Conservation (phyloP, 2,797 vertebrate genomes). For the Sebastes flavidus region DNA sequence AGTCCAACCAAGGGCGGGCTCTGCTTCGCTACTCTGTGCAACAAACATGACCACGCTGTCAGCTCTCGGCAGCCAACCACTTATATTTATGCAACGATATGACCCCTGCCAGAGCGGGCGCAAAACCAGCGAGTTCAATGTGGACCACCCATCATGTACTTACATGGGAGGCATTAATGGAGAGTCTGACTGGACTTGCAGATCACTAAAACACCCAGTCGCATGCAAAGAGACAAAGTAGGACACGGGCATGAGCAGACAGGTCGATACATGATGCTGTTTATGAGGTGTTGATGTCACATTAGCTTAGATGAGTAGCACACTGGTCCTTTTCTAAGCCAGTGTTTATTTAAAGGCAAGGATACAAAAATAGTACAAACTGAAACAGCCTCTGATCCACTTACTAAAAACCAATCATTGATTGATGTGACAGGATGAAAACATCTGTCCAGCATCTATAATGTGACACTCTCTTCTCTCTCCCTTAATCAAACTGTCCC, state of each 20-base stretch:
- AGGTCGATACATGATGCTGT: slow-evolving; percentile 21
- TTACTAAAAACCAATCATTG: slow-evolving; percentile 7
- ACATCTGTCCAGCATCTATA: slow-evolving; percentile 32
- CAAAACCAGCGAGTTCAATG: slow-evolving; percentile 15
- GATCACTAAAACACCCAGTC: slow-evolving; percentile 28
- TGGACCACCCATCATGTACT: slow-evolving; percentile 27
- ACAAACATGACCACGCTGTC: slow-evolving; percentile 33
- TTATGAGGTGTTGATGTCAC: slow-evolving; percentile 4
- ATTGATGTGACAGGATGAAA: slow-evolving; percentile 34
- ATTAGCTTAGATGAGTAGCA: not conserved
- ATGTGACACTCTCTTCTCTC: not conserved
- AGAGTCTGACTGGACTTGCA: slow-evolving; percentile 1
- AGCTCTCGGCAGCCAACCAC: slow-evolving; percentile 21
- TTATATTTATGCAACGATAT: slow-evolving; percentile 38
- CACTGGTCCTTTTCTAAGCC: not conserved
- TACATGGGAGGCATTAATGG: slow-evolving; percentile 2
- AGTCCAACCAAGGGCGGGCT: not conserved
- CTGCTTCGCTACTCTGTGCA: slow-evolving; percentile 13
- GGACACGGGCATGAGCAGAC: slow-evolving; percentile 15
- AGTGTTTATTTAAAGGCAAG: slow-evolving; percentile 33
- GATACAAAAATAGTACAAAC: slow-evolving; percentile 41
- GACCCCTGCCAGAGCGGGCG: slow-evolving; percentile 9
- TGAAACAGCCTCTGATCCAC: slow-evolving; percentile 30
- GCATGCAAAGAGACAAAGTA: slow-evolving; percentile 4
- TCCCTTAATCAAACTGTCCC: not conserved